Base-by-base conservation (phyloP, 1,140 invertebrate species). In the Drosophila tsacasi region DNA sequence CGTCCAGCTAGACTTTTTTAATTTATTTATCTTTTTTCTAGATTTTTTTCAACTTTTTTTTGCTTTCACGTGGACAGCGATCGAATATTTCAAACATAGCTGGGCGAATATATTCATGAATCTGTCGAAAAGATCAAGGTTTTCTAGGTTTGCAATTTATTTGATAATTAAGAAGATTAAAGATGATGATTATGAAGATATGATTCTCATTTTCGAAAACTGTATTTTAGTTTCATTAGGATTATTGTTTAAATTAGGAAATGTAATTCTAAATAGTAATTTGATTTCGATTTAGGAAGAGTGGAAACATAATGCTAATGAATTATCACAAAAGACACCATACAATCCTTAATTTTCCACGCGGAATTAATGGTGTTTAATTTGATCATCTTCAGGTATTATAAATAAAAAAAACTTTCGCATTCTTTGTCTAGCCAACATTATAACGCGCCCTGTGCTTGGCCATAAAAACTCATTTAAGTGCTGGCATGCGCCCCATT, bases 401-500 rank as follows among this genome's bases (percentile, higher is more conserved):
- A 7, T 49, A 23, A 37, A 59, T n/a, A n/a, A n/a, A 59, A 39
- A 59, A 73, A 72, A 50, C 54, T 15, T 52, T 61, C 46, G n/a
- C 37, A 73, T 52, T 72, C 55, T 60, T 72, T 47, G 69, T 73
- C 69, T 73, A 50, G 67, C 69, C 69, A 59, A 40, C 19, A 42
- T 42, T 72, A 15, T 30, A 37, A 49, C 8, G 12, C n/a, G 44
- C 44, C 52, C 37, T 35, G 27, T 32, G 35, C n/a, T n/a, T 12
- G 55, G 71, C 30, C 62, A 79, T 85, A 62, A 87, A 87, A 81
- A 60, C 35, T 47, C 46, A 59, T 82, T 90, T 90, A 85, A 90
- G 85, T 90, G 81, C 72, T 73, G 89, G 60, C 85, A 90, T 90
- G 85, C 71, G 85, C 72, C 62, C 32, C 27, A 67, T 77, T 49